Base-by-base conservation (phyloP, 64 coral and sea anemone species). In the Stichodactyla helianthus region DNA sequence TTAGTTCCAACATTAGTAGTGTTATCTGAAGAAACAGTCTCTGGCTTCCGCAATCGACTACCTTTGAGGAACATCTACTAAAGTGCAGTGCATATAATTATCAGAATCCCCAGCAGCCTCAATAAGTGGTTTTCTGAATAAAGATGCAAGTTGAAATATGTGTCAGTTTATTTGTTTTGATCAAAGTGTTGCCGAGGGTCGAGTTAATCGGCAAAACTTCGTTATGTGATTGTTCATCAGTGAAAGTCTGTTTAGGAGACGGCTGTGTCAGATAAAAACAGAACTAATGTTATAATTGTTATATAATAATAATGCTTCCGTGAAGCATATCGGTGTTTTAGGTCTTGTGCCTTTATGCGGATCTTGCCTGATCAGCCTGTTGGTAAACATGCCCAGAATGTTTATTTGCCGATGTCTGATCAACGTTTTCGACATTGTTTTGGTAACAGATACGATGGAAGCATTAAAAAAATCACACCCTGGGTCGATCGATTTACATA, bases 1-100 rank as follows among this genome's bases (percentile, higher is more conserved):
- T 74, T 74, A 74, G n/a, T 74, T 44, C 68, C 26, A 74, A 74
- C 68, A 74, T 74, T 35, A 74, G 68, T 7, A 74, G 68, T 74
- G 68, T 74, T 74, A 74, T 74, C 68, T 74, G 68, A 74, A 9
- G 68, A 31, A 74, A 74, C 68, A 74, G 68, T 74, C 25, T 13
- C 25, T 74, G 68, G 25, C 26, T 74, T 74, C 68, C 68, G 25
- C 68, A 74, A 74, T 35, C 4, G 68, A 27, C 68, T 74, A 27
- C 68, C 68, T 74, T 74, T 9, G 25, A 74, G 68, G 63, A 68
- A 68, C 19, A 68, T 68, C 63, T 9, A 20, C 19, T 68, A 74
- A 31, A 74, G 68, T 74, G 68, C 68, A 74, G 35, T 44, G 35
- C 22, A 5, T 65, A 12, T 74, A 31, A 74, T 74, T 74, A 74